A percentile compares a stretch with the other conserved stretches of the same genome.
Evolutionary conservation across 2,888 invertebrate genomes (phyloP).

Genomic region (Ennomos quercinarius): DNA sequence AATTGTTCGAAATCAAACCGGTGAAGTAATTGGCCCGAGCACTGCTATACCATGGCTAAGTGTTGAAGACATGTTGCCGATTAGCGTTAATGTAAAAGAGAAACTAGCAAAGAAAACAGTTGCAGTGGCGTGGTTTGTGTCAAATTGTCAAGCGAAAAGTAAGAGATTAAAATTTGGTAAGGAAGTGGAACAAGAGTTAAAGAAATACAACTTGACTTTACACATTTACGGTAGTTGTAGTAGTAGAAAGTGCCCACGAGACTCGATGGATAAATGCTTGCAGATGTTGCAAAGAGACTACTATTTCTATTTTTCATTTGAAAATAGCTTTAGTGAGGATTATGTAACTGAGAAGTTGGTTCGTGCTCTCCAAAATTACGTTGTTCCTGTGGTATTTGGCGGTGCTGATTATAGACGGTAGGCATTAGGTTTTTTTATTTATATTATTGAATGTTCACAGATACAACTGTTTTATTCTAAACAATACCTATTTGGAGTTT

Average conservation of each 20-base stretch:
- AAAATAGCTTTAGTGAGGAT: constrained; percentile 66
- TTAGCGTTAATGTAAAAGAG: constrained; percentile 28
- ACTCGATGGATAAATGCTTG: constrained; percentile 47
- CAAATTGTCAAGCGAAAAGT: constrained; percentile 56
- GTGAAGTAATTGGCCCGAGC: constrained; percentile 52
- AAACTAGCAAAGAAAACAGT: constrained; percentile 29
- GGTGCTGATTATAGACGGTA: constrained; percentile 74
- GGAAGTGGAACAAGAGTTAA: constrained; percentile 26
- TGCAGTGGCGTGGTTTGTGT: constrained; percentile 60
- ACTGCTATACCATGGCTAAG: constrained; percentile 49
- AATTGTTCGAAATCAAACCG: constrained; percentile 48
- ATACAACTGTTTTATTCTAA: too few species aligned
- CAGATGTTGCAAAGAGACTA: constrained; percentile 46
- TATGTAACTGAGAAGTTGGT: constrained; percentile 66
- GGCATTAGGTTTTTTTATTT: not conserved
- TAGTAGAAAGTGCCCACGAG: constrained; percentile 36
- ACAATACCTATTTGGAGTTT: too few species aligned
- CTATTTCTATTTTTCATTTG: constrained; percentile 71
- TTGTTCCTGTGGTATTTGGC: constrained; percentile 89
- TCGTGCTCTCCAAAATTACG: constrained; percentile 67
- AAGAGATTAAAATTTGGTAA: constrained; percentile 46
- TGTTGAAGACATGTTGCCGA: constrained; percentile 50
- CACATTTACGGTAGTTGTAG: constrained; percentile 51
- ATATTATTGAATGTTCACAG: too few species aligned
- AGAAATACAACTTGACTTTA: constrained; percentile 30